phyloP scores from a whole-genome alignment of 2,113 vertebrate species.

The Myiagra hebetior region DNA sequence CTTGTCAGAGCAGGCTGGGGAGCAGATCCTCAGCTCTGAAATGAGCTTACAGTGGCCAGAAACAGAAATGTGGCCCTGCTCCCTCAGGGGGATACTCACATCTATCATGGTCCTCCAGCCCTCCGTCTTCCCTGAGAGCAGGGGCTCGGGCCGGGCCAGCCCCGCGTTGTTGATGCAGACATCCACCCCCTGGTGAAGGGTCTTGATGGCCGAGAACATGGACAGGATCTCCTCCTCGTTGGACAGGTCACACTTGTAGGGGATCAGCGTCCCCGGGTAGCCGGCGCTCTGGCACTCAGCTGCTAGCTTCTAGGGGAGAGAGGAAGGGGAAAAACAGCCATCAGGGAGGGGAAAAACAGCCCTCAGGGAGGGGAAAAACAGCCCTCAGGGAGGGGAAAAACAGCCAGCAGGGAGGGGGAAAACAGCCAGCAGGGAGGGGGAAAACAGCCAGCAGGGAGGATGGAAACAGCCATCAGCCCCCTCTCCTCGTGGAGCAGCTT shows the following conservation, averaged over 20 bases:
- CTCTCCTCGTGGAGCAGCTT: background rate
- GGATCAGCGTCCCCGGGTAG: constrained; percentile 88
- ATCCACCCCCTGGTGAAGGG: constrained; percentile 88
- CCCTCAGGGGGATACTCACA: constrained; percentile 70
- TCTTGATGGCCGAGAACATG: constrained; percentile 94
- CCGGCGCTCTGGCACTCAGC: constrained; percentile 94
- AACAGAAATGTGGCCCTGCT: background rate
- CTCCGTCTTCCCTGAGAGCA: constrained; percentile 87
- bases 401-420: background rate
- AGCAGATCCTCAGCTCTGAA: background rate
- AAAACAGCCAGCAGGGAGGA: background rate
- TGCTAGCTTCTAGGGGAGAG: constrained; percentile 83
- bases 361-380: background rate
- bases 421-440: background rate
- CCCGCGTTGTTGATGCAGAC: constrained; percentile 97
- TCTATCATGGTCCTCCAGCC: constrained; percentile 96
- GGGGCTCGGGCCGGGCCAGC: constrained; percentile 84
- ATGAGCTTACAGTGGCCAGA: background rate
- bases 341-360: background rate
- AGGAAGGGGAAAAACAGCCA: background rate
- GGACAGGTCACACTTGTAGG: constrained; percentile 92
- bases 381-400: background rate
- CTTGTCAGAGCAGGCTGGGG: background rate
- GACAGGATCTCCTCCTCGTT: constrained; percentile 96
- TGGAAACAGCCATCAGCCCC: background rate